Percentiles rank a stretch among this genome's conserved stretches.
phyloP scores from a whole-genome alignment of 2,888 invertebrate genomes.

The Troides oblongomaculatus region DNA sequence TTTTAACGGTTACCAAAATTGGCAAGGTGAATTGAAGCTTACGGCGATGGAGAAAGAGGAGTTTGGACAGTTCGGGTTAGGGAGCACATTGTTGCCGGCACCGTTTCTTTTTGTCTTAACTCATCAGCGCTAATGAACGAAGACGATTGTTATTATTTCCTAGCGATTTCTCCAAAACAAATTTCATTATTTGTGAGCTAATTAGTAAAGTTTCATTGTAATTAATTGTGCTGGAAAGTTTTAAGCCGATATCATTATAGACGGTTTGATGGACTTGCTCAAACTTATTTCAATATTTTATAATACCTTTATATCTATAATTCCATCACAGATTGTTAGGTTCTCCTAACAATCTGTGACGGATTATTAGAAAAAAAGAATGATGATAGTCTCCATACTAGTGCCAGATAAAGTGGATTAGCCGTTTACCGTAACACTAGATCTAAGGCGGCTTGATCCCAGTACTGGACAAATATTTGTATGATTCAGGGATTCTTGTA shows the following conservation, averaged over 20 bases:
- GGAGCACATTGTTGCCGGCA: conserved; percentile 8
- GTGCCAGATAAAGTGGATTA: not conserved
- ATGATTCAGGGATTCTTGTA: not conserved
- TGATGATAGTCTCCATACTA: not conserved
- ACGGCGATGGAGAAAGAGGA: not conserved
- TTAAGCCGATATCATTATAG: too few species aligned
- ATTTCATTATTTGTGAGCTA: too few species aligned
- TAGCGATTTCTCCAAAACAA: too few species aligned
- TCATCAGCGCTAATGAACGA: not conserved
- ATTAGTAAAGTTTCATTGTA: too few species aligned
- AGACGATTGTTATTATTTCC: too few species aligned
- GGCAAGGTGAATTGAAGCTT: conserved; percentile 7
- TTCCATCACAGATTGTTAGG: too few species aligned
- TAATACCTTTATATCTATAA: too few species aligned
- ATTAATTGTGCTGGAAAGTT: too few species aligned
- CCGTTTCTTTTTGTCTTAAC: not conserved
- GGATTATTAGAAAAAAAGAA: not conserved
- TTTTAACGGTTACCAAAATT: not conserved
- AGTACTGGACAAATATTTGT: not conserved
- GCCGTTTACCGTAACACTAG: not conserved
- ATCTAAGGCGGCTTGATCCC: not conserved
- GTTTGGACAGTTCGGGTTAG: conserved; percentile 16
- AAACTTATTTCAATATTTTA: too few species aligned
- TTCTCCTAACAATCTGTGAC: too few species aligned
- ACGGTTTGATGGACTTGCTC: too few species aligned